Conservation (phyloP, 2,113 vertebrate species). For the Xenopus tropicalis region DNA sequence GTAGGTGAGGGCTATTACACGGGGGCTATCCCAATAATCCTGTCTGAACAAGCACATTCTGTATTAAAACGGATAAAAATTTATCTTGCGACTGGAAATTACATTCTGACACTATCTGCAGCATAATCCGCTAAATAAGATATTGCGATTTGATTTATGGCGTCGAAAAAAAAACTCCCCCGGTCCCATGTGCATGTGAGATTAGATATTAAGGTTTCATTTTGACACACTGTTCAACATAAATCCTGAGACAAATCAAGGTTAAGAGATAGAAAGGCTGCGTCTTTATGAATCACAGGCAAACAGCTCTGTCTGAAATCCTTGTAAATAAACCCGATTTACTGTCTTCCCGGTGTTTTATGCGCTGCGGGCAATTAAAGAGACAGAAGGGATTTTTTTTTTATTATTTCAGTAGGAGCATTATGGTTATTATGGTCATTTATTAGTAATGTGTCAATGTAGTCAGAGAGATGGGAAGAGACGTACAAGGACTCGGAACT, state of each 20-base stretch:
- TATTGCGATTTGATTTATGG: slow-evolving; percentile 39
- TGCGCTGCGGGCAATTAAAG: slow-evolving; percentile 10
- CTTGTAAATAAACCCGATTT: slow-evolving; percentile 30
- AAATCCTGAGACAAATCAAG: slow-evolving; percentile 34
- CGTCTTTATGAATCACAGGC: slow-evolving; percentile 12
- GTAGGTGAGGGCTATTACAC: neutral
- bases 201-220: slow-evolving; percentile 30
- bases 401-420: too few species aligned
- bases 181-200: slow-evolving; percentile 16
- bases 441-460: too few species aligned
- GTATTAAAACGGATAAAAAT: slow-evolving; percentile 12
- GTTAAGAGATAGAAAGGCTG: slow-evolving; percentile 31
- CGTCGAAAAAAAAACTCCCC: neutral
- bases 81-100: slow-evolving; percentile 25
- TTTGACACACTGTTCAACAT: slow-evolving; percentile 21
- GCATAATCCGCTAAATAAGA: slow-evolving; percentile 30
- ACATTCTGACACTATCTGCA: slow-evolving; percentile 23
- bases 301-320: neutral
- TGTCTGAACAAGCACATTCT: neutral
- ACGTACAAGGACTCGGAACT: too few species aligned
- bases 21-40: slow-evolving; percentile 10
- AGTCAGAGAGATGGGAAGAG: too few species aligned
- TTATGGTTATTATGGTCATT: too few species aligned
- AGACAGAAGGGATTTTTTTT: too few species aligned
- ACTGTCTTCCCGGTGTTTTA: slow-evolving; percentile 2